A percentile compares a stretch with the other conserved stretches of the same genome.
These are phyloP conservation scores for Drosophila formosana DNA, from an alignment of 2,888 invertebrate genomes.

Conservation along the genomic window DNA sequence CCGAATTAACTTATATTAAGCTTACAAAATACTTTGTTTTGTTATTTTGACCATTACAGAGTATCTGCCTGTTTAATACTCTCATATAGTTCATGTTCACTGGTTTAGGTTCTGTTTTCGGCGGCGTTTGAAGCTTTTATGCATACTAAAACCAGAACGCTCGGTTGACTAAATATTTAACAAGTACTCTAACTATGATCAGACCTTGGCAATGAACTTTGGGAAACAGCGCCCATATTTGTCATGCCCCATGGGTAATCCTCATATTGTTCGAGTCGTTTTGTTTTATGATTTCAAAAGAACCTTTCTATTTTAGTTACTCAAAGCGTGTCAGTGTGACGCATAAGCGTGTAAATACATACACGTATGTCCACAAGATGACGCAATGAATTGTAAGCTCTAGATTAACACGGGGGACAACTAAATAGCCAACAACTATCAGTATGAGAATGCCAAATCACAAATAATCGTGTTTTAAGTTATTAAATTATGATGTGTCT, in stretches of 20 bases:
- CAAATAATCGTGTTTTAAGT: slow-evolving; percentile 12
- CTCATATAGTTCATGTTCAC: no score
- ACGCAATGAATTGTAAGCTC: slow-evolving; percentile 53
- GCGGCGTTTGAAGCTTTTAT: slow-evolving; percentile 26
- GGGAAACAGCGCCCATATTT: slow-evolving; percentile 33
- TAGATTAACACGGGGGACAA: slow-evolving; percentile 1
- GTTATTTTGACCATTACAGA: background rate
- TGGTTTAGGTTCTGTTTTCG: slow-evolving; percentile 17
- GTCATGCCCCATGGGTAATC: slow-evolving; percentile 58
- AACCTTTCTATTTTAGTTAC: slow-evolving; percentile 35
- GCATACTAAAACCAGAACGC: slow-evolving; percentile 27
- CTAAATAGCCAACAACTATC: slow-evolving; percentile 1
- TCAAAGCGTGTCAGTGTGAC: slow-evolving; percentile 39
- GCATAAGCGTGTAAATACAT: slow-evolving; percentile 40
- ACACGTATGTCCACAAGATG: slow-evolving; percentile 32
- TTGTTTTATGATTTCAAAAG: slow-evolving; percentile 30
- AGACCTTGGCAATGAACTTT: slow-evolving; percentile 69
- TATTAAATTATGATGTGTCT: background rate
- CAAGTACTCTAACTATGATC: slow-evolving; percentile 6
- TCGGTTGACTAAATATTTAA: slow-evolving; percentile 41
- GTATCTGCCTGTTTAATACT: background rate
- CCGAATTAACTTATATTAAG: no score
- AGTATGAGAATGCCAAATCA: slow-evolving; percentile 10
- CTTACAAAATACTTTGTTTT: no score
- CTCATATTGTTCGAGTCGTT: slow-evolving; percentile 27